Evolutionary conservation across 2,797 vertebrate genomes (phyloP), one percentile per base, ranked within the genome.

Genomic region (Nannoperca australis): DNA sequence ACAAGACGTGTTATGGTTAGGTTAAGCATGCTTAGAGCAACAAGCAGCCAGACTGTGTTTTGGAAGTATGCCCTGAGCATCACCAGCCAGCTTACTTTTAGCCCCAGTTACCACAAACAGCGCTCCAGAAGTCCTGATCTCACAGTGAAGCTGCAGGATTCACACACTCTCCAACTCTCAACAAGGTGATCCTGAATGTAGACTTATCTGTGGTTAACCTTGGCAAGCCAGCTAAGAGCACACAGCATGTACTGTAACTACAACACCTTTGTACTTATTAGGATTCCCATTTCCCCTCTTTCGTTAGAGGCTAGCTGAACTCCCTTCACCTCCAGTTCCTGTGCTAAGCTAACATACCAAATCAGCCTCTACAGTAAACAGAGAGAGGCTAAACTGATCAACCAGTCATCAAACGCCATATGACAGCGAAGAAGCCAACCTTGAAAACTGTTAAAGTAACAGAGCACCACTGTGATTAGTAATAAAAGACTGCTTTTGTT

Each of bases 121-220:
- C 27, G 17, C 27, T 47, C n/a, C 2, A 27, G n/a, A 73, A n/a
- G 32, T 38, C 71, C 22, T 74, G n/a, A 74, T 61, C 71, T 73
- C 40, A 36, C 9, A 44, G 45, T 34, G 14, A 53, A 18, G 34
- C 62, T 65, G 32, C 22, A 15, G 42, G 40, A n/a, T 47, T 73
- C 59, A 59, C n/a, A 45, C 5, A 45, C 15, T 0, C 44, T 45
- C 17, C 17, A 38, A 20, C 51, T 58, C 13, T 34, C 20, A 53
- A 47, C 40, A 56, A 51, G 45, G 14, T 10, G 0, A 60, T 53
- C 20, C 27, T 51, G 27, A 61, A 61, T 36, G 56, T 45, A 27
- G 17, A 56, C 64, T 44, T 76, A 68, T 40, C 53, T 22, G 34
- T 14, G 22, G n/a, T n/a, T 56, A 11, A 38, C 42, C 42, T 73